A percentile compares a stretch with the other conserved stretches of the same genome.
phyloP scores from a whole-genome alignment of 2,797 vertebrate genomes.

The Pipistrellus nathusii region DNA sequence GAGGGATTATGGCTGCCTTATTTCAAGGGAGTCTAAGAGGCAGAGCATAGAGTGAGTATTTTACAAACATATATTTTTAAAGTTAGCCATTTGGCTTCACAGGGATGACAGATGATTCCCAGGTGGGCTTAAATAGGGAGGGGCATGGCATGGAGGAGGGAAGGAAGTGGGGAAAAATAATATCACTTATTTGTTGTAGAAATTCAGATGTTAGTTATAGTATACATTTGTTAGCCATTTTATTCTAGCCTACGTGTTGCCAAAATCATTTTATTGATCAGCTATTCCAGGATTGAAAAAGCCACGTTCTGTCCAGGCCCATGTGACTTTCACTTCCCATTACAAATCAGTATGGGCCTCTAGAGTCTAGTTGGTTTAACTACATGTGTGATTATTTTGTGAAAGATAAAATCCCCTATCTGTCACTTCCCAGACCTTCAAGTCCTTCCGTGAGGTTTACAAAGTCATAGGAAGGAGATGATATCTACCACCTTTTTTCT shows the following conservation, averaged over 20 bases:
- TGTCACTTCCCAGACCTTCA: constrained; percentile 35
- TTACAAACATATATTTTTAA: constrained; percentile 80
- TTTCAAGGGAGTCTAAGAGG: constrained; percentile 82
- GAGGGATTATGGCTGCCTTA: constrained; percentile 85
- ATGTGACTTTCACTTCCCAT: constrained; percentile 55
- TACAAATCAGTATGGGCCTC: constrained; percentile 55
- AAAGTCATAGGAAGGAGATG: constrained; percentile 71
- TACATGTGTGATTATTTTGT: constrained; percentile 70
- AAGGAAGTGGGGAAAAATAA: neutral
- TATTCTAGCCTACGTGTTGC: constrained; percentile 62
- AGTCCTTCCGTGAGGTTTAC: constrained; percentile 56
- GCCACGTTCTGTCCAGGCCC: neutral
- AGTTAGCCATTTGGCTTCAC: constrained; percentile 69
- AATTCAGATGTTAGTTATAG: constrained; percentile 64
- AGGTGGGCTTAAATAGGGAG: constrained; percentile 11
- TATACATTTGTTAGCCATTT: constrained; percentile 59
- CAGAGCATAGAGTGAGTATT: constrained; percentile 69
- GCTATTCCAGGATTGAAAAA: constrained; percentile 63
- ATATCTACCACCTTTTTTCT: constrained; percentile 62
- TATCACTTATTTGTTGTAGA: constrained; percentile 16
- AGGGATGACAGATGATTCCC: constrained; percentile 59
- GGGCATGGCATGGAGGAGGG: neutral
- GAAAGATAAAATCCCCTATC: constrained; percentile 63
- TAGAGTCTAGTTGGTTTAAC: constrained; percentile 67
- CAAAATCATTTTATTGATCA: constrained; percentile 75